Conservation (phyloP, 2,797 vertebrate species). For the Galago senegalensis region DNA sequence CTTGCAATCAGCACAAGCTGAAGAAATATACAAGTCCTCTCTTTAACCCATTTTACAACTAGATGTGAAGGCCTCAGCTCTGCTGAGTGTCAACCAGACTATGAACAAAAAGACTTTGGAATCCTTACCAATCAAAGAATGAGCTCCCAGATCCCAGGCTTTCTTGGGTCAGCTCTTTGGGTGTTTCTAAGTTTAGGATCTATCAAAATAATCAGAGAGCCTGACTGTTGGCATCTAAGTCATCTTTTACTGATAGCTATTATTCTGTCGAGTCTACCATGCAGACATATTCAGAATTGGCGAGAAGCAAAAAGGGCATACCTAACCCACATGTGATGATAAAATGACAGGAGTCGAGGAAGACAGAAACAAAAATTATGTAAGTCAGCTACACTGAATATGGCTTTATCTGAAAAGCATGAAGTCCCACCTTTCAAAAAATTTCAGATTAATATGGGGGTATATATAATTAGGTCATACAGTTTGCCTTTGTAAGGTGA, state of each 20-base stretch:
- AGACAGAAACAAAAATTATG: background rate
- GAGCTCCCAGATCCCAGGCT: background rate
- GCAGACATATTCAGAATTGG: background rate
- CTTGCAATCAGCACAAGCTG: background rate
- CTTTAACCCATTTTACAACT: background rate
- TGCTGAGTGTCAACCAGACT: background rate
- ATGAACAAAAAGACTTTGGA: background rate
- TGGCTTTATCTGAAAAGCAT: background rate
- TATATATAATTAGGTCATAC: too few relatives aligned
- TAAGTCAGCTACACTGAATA: constrained; percentile 22
- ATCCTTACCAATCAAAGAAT: background rate
- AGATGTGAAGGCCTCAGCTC: background rate
- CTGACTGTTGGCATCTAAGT: background rate
- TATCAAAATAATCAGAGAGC: constrained; percentile 2
- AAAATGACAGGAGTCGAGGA: constrained; percentile 61
- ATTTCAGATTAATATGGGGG: too few relatives aligned
- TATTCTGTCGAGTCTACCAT: background rate
- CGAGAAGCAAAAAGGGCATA: background rate
- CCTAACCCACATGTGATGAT: background rate
- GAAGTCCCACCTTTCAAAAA: background rate
- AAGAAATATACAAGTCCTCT: background rate
- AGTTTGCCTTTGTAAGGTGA: too few relatives aligned
- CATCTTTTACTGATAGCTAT: background rate
- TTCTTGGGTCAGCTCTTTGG: constrained; percentile 1
- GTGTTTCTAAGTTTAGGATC: constrained; percentile 52